These are phyloP conservation scores for Phylloscopus collybita DNA, from an alignment of 2,797 vertebrate species.

Conservation along the genomic window DNA sequence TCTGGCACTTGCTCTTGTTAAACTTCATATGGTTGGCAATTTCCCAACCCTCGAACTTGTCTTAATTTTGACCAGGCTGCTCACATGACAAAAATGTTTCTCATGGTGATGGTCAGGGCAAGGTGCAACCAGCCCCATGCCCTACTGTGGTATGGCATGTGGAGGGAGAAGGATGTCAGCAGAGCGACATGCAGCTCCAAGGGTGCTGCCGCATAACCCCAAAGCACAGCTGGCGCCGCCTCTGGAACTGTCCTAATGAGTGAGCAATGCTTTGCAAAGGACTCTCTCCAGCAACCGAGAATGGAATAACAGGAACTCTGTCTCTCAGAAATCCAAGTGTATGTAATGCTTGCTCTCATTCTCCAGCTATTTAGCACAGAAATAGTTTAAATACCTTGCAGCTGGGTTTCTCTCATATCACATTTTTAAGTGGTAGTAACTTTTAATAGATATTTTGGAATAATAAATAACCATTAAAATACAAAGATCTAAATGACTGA, in stretches of 20 bases:
- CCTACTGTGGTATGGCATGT: rapidly evolving
- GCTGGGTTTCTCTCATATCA: not conserved
- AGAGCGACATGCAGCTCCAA: rapidly evolving
- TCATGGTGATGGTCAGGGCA: not conserved
- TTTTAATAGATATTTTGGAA: not conserved
- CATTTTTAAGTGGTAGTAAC: not conserved
- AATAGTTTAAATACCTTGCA: not conserved
- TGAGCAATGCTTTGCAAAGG: not conserved
- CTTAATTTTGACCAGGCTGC: not conserved
- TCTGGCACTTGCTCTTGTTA: rapidly evolving
- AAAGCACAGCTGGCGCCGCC: rapidly evolving
- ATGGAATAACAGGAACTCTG: not conserved
- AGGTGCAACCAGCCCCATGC: not conserved
- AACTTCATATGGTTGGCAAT: not conserved
- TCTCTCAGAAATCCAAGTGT: not conserved
- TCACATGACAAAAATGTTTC: rapidly evolving
- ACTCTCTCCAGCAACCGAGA: not conserved
- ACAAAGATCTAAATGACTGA: not conserved
- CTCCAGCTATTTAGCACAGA: not conserved
- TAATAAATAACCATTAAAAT: not conserved
- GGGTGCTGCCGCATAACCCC: not conserved
- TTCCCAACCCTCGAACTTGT: not conserved
- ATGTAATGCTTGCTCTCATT: not conserved
- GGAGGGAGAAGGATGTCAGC: not conserved
- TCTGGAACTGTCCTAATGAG: not conserved